Percentiles rank a stretch among this genome's conserved stretches.
phyloP scores from a whole-genome alignment of 1,140 invertebrate species.

The Drosophila sp. region DNA sequence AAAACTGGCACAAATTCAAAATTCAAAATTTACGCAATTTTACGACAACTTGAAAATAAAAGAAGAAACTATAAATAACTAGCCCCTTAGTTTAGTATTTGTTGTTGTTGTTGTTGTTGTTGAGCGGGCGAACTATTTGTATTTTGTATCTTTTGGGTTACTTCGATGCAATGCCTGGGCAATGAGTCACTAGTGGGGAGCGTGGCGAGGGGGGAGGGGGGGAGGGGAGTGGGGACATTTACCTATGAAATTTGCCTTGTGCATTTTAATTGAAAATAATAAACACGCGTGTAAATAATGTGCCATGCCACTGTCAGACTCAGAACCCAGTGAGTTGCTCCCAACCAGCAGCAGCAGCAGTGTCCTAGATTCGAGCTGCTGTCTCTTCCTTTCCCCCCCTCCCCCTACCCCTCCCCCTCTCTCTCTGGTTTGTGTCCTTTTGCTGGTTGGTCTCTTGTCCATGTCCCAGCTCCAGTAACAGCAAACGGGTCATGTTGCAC shows the following conservation, averaged over 20 bases:
- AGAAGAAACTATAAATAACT: conserved; percentile 69
- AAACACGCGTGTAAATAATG: conserved; percentile 79
- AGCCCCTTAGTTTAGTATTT: conserved; percentile 43
- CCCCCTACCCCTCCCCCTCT: neutral
- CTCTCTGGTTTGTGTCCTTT: conserved; percentile 34
- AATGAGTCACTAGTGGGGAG: conserved; percentile 48
- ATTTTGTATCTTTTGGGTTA: conserved; percentile 47
- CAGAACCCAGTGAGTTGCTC: conserved; percentile 31
- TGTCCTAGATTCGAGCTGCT: conserved; percentile 63
- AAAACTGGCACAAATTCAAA: conserved; percentile 80
- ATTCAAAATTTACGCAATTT: conserved; percentile 79
- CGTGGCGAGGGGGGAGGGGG: neutral
- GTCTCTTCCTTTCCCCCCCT: conserved; percentile 22
- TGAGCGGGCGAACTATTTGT: conserved; percentile 59
- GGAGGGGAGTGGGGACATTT: conserved; percentile 37
- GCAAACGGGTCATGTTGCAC: conserved; percentile 65
- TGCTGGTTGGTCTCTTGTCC: conserved; percentile 2
- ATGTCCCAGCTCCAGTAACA: conserved; percentile 37
- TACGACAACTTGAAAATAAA: conserved; percentile 73
- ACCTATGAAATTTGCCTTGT: conserved; percentile 65
- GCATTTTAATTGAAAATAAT: conserved; percentile 79
- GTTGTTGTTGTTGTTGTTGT: neutral
- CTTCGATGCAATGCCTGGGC: conserved; percentile 44
- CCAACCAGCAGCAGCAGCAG: neutral
- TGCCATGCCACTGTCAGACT: conserved; percentile 56